Base-by-base conservation (phyloP, 1,140 invertebrate species). In the Apocrypta bakeri region DNA sequence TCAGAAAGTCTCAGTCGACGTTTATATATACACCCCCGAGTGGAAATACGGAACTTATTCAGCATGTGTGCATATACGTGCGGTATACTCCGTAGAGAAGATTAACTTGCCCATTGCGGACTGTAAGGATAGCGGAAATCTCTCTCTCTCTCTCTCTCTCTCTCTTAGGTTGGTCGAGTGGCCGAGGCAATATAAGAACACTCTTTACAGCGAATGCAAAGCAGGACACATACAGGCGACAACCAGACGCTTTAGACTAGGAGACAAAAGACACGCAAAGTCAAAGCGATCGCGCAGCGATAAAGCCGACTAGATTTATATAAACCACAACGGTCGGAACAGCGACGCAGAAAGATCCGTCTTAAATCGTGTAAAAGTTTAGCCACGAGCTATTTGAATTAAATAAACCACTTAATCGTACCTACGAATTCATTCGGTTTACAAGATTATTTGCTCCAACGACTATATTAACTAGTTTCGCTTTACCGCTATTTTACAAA, bases 201-300 rank as follows among this genome's bases (percentile, higher is more conserved):
- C 7, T 74, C 71, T 71, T 81, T 74, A 17, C 56, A 42, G 71
- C 25, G 40, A 81, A 82, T 77, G 74, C 81, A 82, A 82, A 82
- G 81, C 81, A 78, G 56, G 48, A 24, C 66, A 64, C 29, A 64
- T 24, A n/a, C 11, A 42, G 56, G 81, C 66, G 81, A 72, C 66
- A 77, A 81, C 72, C 27, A 48, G 73, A 66, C 64, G 73, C 37
- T 69, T 71, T 40, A 69, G 68, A 63, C 76, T n/a, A 66, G 79
- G 81, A 82, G 81, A 82, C 81, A 82, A 82, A 82, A 82, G 81
- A 78, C 75, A 78, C 69, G 74, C 74, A 64, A 31, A 72, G 66
- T 31, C 73, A 71, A 74, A 74, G 75, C 61, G 76, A 78, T 79
- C 69, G 69, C 68, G 81, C 33, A 25, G n/a, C 27, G 81, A 83